A percentile compares a stretch with the other conserved stretches of the same genome.
These are phyloP conservation scores for Heliconius congener DNA, from an alignment of 1,140 invertebrate genomes.

Conservation along the genomic window DNA sequence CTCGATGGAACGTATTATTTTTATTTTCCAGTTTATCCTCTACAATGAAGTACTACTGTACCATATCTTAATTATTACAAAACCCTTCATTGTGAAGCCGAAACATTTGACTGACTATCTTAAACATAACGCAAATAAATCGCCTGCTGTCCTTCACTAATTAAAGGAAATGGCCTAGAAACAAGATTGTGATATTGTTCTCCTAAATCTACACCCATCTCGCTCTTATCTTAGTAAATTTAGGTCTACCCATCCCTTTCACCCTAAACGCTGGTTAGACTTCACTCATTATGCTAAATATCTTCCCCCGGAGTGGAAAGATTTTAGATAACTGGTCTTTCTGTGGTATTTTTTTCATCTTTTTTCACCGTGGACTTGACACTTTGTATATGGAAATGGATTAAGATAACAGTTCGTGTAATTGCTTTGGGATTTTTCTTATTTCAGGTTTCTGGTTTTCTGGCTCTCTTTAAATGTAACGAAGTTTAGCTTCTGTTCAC, in stretches of 20 bases:
- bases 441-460: conserved; percentile 2
- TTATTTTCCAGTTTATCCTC: no score
- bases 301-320: conserved; percentile 66
- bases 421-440: conserved; percentile 49
- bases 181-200: conserved; percentile 80
- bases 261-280: conserved; percentile 70
- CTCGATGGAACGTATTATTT: no score
- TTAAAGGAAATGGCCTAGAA: conserved; percentile 80
- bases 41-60: not conserved
- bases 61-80: conserved; percentile 33
- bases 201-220: conserved; percentile 53
- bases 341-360: conserved; percentile 47
- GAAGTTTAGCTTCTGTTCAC: not conserved
- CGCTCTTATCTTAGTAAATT: conserved; percentile 24
- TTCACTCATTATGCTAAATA: conserved; percentile 81
- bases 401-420: conserved; percentile 49
- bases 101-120: conserved; percentile 66
- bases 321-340: conserved; percentile 58
- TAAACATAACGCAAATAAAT: conserved; percentile 67
- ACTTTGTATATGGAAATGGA: conserved; percentile 76
- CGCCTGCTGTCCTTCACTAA: conserved; percentile 73
- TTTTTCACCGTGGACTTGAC: conserved; percentile 63
- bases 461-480: conserved; percentile 2
- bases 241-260: conserved; percentile 50
- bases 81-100: conserved; percentile 49